Evolutionary conservation across 2,888 invertebrate species (phyloP).

Genomic region (Steinernema scapterisci): DNA sequence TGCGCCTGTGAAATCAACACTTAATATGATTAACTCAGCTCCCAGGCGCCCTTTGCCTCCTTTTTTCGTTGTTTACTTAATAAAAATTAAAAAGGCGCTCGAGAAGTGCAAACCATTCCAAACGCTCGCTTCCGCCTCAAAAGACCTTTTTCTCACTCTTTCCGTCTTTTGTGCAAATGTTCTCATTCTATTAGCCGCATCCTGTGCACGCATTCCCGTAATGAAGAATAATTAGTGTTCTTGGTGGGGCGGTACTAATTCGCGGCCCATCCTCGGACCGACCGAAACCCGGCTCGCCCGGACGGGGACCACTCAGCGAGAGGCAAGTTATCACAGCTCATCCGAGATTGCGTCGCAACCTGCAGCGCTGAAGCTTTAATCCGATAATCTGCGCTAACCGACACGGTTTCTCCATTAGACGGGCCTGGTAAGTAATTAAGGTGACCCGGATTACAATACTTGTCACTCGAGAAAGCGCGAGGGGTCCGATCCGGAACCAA

Average conservation of each 20-base stretch:
- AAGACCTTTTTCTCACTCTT: too few species aligned
- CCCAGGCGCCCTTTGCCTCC: constrained; percentile 2
- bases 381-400: constrained; percentile 18
- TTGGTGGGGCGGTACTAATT: background rate
- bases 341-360: constrained; percentile 24
- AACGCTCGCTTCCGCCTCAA: too few species aligned
- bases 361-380: constrained; percentile 26
- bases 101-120: too few species aligned
- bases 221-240: too few species aligned
- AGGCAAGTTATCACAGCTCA: constrained; percentile 25
- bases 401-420: background rate
- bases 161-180: too few species aligned
- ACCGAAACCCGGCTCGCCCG: background rate
- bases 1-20: constrained; percentile 29
- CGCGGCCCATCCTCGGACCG: background rate
- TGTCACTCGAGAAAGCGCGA: background rate
- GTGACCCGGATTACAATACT: constrained; percentile 30
- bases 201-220: too few species aligned
- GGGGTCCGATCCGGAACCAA: background rate
- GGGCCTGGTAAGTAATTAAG: constrained; percentile 11
- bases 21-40: constrained; percentile 29
- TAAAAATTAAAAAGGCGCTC: too few species aligned
- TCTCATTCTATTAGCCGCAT: too few species aligned
- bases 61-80: background rate
- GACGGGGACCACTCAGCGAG: background rate